Conservation (phyloP, 2,113 vertebrate genomes). For the Varanus komodoensis region DNA sequence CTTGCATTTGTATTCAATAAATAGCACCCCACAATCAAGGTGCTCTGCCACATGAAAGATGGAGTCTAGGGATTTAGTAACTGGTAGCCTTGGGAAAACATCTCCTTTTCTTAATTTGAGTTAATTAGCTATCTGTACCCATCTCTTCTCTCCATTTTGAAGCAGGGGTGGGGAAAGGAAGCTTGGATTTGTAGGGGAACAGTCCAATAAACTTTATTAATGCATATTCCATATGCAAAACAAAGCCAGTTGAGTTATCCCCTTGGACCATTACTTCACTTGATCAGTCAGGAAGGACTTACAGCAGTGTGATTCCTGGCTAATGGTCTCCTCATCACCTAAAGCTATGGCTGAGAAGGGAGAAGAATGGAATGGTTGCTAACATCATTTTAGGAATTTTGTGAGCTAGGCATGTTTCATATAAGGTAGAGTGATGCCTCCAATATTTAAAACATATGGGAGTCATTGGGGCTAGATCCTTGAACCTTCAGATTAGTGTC, state of each 20-base stretch:
- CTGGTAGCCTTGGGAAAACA: no score
- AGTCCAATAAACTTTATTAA: not conserved
- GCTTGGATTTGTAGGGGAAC: not conserved
- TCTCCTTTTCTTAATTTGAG: no score
- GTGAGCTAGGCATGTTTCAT: not conserved
- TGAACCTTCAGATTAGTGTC: not conserved
- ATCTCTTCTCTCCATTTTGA: no score
- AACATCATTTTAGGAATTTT: not conserved
- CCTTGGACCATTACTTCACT: not conserved
- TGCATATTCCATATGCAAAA: not conserved
- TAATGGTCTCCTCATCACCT: no score
- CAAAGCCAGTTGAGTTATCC: not conserved
- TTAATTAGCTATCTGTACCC: no score
- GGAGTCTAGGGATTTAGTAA: no score
- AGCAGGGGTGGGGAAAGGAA: no score
- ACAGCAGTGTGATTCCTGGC: not conserved
- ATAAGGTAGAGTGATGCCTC: not conserved
- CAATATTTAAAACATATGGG: not conserved
- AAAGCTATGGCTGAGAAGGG: not conserved
- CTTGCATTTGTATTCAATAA: not conserved
- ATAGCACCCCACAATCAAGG: not conserved
- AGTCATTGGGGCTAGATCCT: not conserved
- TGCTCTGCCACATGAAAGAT: not conserved
- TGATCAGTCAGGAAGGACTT: not conserved
- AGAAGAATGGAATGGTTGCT: not conserved